A percentile compares a stretch with the other conserved stretches of the same genome.
These are phyloP conservation scores for Chelon labrosus DNA, from an alignment of 2,797 vertebrate genomes.

Conservation along the genomic window DNA sequence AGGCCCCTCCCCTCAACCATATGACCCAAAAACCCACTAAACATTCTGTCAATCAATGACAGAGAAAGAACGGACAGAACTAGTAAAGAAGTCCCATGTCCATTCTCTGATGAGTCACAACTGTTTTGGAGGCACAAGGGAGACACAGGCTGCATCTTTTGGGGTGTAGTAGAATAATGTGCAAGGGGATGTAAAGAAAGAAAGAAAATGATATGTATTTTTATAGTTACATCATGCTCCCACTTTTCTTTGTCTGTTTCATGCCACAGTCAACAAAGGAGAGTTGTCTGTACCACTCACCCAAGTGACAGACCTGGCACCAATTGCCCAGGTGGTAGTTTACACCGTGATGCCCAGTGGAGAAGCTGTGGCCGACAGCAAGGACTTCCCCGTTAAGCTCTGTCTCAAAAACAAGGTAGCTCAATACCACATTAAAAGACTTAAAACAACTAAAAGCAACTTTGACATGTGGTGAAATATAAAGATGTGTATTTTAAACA, in stretches of 20 bases:
- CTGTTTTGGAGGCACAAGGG: too few relatives aligned
- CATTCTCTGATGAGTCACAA: too few relatives aligned
- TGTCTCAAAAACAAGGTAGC: constrained; percentile 91
- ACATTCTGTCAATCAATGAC: too few relatives aligned
- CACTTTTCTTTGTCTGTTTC: constrained; percentile 11
- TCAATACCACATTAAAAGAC: not conserved
- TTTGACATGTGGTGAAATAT: not conserved
- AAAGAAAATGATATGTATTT: not conserved
- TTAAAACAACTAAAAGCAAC: not conserved
- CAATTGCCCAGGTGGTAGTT: constrained; percentile 86
- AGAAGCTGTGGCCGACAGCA: constrained; percentile 88
- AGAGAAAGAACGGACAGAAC: too few relatives aligned
- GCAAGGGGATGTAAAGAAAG: too few relatives aligned
- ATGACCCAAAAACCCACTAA: too few relatives aligned
- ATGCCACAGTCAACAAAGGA: constrained; percentile 82
- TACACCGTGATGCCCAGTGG: constrained; percentile 83
- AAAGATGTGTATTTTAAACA: not conserved
- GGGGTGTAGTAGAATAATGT: too few relatives aligned
- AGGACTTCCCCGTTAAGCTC: constrained; percentile 80
- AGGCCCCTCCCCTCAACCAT: too few relatives aligned
- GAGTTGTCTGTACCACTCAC: constrained; percentile 72
- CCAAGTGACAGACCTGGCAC: constrained; percentile 78
- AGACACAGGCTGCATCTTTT: too few relatives aligned
- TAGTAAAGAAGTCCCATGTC: too few relatives aligned
- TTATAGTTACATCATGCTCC: not conserved